Percentiles rank a stretch among this genome's conserved stretches.
These are phyloP conservation scores for Corydoras sp. DNA, from an alignment of 2,113 vertebrate species.

Conservation along the genomic window DNA sequence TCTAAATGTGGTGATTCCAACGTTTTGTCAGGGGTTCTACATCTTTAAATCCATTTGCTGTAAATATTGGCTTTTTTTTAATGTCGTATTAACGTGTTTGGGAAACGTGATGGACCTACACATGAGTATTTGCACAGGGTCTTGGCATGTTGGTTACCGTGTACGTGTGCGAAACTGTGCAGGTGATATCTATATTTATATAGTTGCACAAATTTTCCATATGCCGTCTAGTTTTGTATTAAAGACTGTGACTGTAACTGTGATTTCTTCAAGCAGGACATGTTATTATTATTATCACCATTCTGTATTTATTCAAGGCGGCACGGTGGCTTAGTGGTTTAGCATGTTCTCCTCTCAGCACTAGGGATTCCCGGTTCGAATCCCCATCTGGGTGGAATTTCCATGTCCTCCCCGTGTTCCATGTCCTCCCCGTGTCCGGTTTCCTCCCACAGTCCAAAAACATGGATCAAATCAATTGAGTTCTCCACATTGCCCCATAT, in stretches of 20 bases:
- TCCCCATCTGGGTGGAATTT: too few relatives aligned
- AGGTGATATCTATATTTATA: not conserved
- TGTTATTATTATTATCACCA: too few relatives aligned
- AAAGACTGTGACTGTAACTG: not conserved
- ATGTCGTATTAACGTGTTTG: not conserved
- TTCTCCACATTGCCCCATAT: too few relatives aligned
- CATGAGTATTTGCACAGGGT: conserved; percentile 31
- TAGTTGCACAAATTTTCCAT: conserved; percentile 13
- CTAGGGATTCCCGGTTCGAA: too few relatives aligned
- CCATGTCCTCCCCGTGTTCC: too few relatives aligned
- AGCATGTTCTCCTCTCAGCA: too few relatives aligned
- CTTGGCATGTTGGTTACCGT: conserved; percentile 35
- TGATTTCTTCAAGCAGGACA: not conserved
- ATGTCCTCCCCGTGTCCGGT: too few relatives aligned
- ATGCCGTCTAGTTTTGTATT: not conserved
- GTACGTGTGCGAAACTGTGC: not conserved
- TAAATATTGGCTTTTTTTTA: conserved; percentile 6
- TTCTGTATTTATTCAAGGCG: too few relatives aligned
- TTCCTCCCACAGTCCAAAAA: too few relatives aligned
- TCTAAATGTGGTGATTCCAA: too few relatives aligned
- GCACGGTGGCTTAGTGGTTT: too few relatives aligned
- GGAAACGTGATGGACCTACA: conserved; percentile 12
- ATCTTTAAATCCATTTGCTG: not conserved
- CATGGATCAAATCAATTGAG: too few relatives aligned
- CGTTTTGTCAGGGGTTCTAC: not conserved